Conservation (phyloP, 2,113 vertebrate genomes). For the Chaetura pelagica region DNA sequence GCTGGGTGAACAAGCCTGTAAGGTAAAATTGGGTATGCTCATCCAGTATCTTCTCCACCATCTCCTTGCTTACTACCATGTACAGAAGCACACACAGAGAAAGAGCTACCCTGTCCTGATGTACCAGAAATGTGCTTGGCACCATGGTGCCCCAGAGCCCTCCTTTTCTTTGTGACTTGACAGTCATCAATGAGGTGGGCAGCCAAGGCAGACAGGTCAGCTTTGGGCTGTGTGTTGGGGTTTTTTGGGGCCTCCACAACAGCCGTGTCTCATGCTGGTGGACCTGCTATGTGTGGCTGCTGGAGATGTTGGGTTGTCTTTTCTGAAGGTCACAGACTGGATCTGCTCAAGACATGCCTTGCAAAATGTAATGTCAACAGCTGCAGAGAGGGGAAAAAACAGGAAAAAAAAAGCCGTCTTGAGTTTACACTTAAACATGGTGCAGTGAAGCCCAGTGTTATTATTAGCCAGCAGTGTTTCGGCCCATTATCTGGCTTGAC, state of each 20-base stretch:
- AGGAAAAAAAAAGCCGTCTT: background rate
- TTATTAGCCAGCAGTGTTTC: conserved; percentile 49
- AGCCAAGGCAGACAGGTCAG: background rate
- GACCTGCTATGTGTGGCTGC: background rate
- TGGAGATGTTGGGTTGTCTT: background rate
- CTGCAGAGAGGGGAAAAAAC: background rate
- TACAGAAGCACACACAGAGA: fast-evolving
- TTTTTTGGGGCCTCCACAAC: background rate
- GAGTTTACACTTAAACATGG: background rate
- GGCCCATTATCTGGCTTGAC: conserved; percentile 58
- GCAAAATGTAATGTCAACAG: background rate
- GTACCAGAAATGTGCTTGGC: fast-evolving
- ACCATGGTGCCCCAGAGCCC: background rate
- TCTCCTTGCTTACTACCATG: background rate
- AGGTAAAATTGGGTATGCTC: background rate
- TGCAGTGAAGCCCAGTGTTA: background rate
- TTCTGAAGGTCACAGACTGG: conserved; percentile 20
- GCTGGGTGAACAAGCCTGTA: background rate
- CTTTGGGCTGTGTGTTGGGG: background rate
- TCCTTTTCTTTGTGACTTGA: background rate
- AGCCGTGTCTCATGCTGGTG: fast-evolving
- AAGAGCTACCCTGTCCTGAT: background rate
- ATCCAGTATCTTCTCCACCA: background rate
- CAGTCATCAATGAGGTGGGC: too few relatives aligned
- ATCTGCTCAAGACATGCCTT: background rate